Evolutionary conservation across 2,113 vertebrate species (phyloP), one percentile per base, ranked within the genome.

Genomic region (Cyrtonyx montezumae): DNA sequence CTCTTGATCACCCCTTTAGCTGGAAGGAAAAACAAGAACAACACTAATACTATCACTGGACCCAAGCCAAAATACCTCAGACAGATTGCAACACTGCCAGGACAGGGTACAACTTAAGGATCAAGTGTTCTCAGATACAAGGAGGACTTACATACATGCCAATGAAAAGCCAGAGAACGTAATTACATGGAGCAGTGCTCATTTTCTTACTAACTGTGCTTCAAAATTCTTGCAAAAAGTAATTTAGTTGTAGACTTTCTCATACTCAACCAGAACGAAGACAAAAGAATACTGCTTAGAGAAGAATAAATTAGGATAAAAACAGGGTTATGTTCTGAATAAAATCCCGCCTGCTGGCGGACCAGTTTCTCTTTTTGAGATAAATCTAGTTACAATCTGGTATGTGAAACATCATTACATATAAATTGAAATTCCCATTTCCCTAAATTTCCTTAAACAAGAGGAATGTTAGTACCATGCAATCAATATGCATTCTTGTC

Each of bases 271-370:
- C 43, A 84, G 73, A 87, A 74, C 36, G 91, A 83, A 95, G 84
- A 87, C 55, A 66, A 68, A 94, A 58, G 26, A 40, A 37, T 3
- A 63, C 26, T 76, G 28, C 58, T 79, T 55, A 37, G 14, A 88
- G 45, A 92, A 93, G 55, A 96, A 85, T 92, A 88, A 80, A 80
- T 26, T 66, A 45, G 25, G 22, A 80, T 92, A 20, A 63, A 93
- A 71, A 55, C 32, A 71, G 37, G 42, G 34, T 7, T 26, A 88
- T 58, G 40, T 46, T 89, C 84, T 37, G 56, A 76, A 69, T 34
- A 70, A 88, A 79, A 63, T 63, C 42, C 11, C 36, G 63, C 36
- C 37, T 13, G 80, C 3, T 71, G 68, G 45, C 77, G 87, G 73
- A 88, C 86, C 36, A 80, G 86, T 92, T 95, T 80, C 36, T 79